Evolutionary conservation across 1,140 invertebrate species (phyloP).

Genomic region (Sarcophaga peregrina): DNA sequence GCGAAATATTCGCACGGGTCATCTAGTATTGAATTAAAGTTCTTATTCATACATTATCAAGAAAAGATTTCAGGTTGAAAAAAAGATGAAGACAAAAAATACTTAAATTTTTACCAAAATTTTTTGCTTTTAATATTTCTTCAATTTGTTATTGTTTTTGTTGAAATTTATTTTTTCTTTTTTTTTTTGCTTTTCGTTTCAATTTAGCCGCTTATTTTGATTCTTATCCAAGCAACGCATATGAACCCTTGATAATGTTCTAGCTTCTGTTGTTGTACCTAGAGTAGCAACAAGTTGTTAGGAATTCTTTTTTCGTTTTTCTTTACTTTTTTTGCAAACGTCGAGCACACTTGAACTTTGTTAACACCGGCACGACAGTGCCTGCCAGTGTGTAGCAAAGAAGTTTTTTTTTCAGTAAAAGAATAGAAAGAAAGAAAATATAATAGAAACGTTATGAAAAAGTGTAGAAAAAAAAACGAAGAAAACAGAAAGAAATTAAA

Average conservation of each 20-base stretch:
- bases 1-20: no score
- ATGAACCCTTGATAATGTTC: background rate
- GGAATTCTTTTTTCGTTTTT: no score
- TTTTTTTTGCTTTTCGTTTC: conserved; percentile 15
- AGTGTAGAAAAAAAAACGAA: background rate
- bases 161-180: background rate
- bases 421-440: no score
- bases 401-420: no score
- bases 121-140: conserved; percentile 4
- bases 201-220: conserved; percentile 5
- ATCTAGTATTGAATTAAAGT: no score
- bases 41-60: no score
- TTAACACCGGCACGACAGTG: conserved; percentile 29
- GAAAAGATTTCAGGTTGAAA: no score
- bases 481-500: background rate
- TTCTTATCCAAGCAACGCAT: background rate
- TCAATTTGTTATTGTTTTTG: no score
- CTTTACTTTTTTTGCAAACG: conserved; percentile 12
- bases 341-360: conserved; percentile 27
- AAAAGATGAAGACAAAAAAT: no score
- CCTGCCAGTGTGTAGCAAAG: background rate
- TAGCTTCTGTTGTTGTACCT: background rate
- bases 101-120: background rate
- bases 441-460: background rate
- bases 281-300: conserved; percentile 24